Conservation (phyloP, 2,113 vertebrate genomes). For the Haplotaxodon microlepis region DNA sequence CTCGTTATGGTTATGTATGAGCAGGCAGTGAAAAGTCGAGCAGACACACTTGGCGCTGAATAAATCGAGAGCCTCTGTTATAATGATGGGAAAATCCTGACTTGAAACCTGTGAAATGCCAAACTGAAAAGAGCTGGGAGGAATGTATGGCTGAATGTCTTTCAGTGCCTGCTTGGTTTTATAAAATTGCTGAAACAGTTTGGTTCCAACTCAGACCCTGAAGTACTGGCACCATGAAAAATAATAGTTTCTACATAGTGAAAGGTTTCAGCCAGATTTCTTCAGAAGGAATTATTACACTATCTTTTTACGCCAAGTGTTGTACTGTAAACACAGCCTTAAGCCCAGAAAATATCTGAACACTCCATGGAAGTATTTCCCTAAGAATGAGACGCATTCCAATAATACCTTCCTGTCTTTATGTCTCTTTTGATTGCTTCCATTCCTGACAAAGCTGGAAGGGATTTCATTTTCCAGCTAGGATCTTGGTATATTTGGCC, state of each 20-base stretch:
- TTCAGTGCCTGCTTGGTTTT: constrained; percentile 29
- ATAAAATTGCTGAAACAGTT: constrained; percentile 15
- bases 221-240: constrained; percentile 24
- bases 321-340: constrained; percentile 20
- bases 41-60: constrained; percentile 9
- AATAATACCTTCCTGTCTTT: neutral
- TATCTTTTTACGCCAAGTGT: neutral
- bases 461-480: neutral
- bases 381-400: neutral
- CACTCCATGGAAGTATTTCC: neutral
- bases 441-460: neutral
- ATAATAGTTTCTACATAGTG: neutral
- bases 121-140: constrained; percentile 2
- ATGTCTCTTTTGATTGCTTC: neutral
- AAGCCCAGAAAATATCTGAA: constrained; percentile 7
- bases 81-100: constrained; percentile 29
- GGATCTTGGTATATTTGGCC: neutral
- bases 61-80: constrained; percentile 12
- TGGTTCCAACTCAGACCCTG: constrained; percentile 10
- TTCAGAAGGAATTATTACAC: constrained; percentile 1
- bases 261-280: neutral
- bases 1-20: neutral
- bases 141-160: constrained; percentile 4
- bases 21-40: neutral
- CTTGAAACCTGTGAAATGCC: constrained; percentile 18